A percentile compares a stretch with the other conserved stretches of the same genome.
These are phyloP conservation scores for Octopus bimaculoides DNA, from an alignment of 1,140 invertebrate species.

Conservation along the genomic window DNA sequence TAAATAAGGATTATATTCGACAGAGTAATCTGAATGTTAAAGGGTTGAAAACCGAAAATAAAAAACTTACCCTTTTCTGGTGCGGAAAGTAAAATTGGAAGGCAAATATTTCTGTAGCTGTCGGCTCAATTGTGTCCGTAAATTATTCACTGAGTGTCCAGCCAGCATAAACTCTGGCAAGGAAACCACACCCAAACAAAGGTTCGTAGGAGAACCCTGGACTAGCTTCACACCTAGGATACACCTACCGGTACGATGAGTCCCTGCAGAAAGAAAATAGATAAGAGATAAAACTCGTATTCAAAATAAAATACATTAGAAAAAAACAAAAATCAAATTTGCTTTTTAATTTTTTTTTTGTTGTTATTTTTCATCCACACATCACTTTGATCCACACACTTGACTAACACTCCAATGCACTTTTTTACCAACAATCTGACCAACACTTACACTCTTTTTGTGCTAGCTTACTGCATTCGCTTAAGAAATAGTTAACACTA, in stretches of 20 bases:
- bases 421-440: too few relatives aligned
- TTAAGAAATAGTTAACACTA: too few relatives aligned
- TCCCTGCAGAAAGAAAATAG: not conserved
- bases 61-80: conserved; percentile 44
- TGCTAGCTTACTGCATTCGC: too few relatives aligned
- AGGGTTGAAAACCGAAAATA: not conserved
- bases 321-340: too few relatives aligned
- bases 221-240: not conserved
- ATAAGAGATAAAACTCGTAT: not conserved
- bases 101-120: conserved; percentile 22
- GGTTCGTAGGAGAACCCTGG: not conserved
- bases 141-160: not conserved
- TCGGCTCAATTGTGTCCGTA: not conserved
- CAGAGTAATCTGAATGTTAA: not conserved
- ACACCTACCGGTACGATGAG: not conserved
- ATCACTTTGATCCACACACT: too few relatives aligned
- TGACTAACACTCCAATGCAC: too few relatives aligned
- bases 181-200: not conserved
- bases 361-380: too few relatives aligned
- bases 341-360: too few relatives aligned
- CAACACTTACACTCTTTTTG: too few relatives aligned
- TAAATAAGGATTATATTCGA: too few relatives aligned
- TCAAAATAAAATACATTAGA: too few relatives aligned
- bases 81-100: conserved; percentile 36
- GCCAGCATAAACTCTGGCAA: not conserved